Percentiles rank a stretch among this genome's conserved stretches.
These are phyloP conservation scores for Acrossocheilus wenchowensis DNA, from an alignment of 2,797 vertebrate genomes.

Conservation along the genomic window DNA sequence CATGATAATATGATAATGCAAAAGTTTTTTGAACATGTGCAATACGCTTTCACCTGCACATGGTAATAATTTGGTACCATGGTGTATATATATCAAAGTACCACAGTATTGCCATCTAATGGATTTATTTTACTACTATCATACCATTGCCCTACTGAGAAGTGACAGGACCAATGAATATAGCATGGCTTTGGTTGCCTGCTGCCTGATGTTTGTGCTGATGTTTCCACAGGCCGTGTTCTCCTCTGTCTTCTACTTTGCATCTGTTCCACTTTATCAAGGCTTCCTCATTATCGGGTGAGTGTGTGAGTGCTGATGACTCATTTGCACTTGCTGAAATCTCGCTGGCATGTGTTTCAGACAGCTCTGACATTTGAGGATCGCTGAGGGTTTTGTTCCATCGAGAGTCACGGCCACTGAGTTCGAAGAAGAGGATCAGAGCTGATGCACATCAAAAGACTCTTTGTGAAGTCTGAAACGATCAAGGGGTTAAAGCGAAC, in stretches of 20 bases:
- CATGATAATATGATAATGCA: neutral
- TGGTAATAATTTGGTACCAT: neutral
- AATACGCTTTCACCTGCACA: neutral
- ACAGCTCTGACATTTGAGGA: slow-evolving; percentile 72
- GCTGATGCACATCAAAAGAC: slow-evolving; percentile 41
- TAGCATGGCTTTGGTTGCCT: neutral
- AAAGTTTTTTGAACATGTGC: neutral
- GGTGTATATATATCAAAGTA: neutral
- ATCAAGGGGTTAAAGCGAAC: slow-evolving; percentile 25
- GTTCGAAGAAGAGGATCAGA: slow-evolving; percentile 45
- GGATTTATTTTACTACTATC: neutral
- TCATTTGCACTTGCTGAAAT: slow-evolving; percentile 63
- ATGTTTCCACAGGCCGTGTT: slow-evolving; percentile 87
- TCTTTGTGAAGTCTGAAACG: slow-evolving; percentile 33
- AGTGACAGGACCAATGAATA: neutral
- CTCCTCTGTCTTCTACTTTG: slow-evolving; percentile 97
- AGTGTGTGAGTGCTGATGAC: slow-evolving; percentile 72
- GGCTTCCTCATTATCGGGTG: slow-evolving; percentile 98
- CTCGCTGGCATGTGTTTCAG: slow-evolving; percentile 62
- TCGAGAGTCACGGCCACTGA: slow-evolving; percentile 64
- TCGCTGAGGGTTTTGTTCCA: slow-evolving; percentile 66
- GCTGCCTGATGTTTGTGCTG: neutral
- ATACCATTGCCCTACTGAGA: neutral
- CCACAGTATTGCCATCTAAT: neutral
- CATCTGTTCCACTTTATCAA: slow-evolving; percentile 97